Percentiles rank a stretch among this genome's conserved stretches.
Evolutionary conservation across 2,113 vertebrate species (phyloP).

Genomic region (Corythoichthys intestinalis): DNA sequence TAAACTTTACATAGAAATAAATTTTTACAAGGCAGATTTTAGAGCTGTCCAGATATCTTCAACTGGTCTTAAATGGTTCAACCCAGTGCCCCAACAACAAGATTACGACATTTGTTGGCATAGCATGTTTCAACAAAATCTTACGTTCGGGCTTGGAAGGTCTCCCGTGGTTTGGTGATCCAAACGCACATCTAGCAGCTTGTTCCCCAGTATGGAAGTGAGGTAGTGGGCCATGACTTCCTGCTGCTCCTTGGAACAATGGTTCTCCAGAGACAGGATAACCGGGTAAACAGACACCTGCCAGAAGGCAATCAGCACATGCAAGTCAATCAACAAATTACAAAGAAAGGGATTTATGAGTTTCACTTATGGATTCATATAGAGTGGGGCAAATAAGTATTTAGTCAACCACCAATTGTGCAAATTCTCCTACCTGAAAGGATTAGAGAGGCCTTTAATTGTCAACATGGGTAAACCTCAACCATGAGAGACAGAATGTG

Average conservation of each 20-base stretch:
- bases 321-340: not conserved
- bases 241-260: constrained; percentile 80
- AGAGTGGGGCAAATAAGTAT: too few relatives aligned
- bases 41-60: not conserved
- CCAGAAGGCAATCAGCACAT: constrained; percentile 13
- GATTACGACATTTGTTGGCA: not conserved
- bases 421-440: too few relatives aligned
- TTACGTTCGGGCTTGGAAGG: constrained; percentile 87
- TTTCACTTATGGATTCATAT: too few relatives aligned
- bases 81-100: not conserved
- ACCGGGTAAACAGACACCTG: constrained; percentile 84
- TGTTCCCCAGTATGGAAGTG: constrained; percentile 71
- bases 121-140: not conserved
- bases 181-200: constrained; percentile 68
- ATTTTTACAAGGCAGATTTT: constrained; percentile 26
- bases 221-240: constrained; percentile 77
- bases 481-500: too few relatives aligned
- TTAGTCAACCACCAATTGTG: too few relatives aligned
- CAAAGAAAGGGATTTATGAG: constrained; percentile 22
- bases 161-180: constrained; percentile 32
- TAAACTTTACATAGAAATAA: constrained; percentile 10
- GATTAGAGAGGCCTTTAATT: too few relatives aligned
- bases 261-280: constrained; percentile 86
- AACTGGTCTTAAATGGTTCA: not conserved
- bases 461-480: too few relatives aligned